Conservation (phyloP, 2,888 invertebrate species). For the Drosophila nr. fundita region DNA sequence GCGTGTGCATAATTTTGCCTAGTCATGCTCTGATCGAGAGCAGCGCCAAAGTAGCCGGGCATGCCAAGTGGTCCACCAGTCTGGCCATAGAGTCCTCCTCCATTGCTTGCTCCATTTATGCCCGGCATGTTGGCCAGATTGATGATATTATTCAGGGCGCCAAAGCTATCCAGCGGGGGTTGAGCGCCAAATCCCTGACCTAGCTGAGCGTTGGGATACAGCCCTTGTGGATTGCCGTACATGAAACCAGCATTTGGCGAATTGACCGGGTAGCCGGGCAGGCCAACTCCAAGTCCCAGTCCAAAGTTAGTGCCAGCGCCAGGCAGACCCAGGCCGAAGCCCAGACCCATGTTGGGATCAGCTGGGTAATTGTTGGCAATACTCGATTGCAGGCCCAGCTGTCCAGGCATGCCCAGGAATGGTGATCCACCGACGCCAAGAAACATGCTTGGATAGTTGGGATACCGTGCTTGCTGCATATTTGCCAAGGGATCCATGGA, state of each 20-base stretch:
- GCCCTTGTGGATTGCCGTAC: conserved; percentile 39
- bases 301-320: conserved; percentile 1
- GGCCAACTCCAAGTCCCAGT: conserved; percentile 18
- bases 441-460: conserved; percentile 51
- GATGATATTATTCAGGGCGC: conserved; percentile 53
- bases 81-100: conserved; percentile 44
- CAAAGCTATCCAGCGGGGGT: conserved; percentile 55
- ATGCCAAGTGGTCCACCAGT: conserved; percentile 4
- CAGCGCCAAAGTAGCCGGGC: conserved; percentile 35
- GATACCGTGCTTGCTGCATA: conserved; percentile 61
- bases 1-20: conserved; percentile 53
- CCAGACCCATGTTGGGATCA: conserved; percentile 50
- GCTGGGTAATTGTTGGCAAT: conserved; percentile 53
- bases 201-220: conserved; percentile 45
- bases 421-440: conserved; percentile 35
- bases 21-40: conserved; percentile 38
- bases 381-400: conserved; percentile 44
- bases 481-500: conserved; percentile 54
- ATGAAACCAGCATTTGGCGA: conserved; percentile 39
- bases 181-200: conserved; percentile 52
- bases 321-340: conserved; percentile 16
- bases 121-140: conserved; percentile 64
- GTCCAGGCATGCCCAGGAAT: conserved; percentile 36
- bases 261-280: conserved; percentile 27
- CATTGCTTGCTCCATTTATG: conserved; percentile 28